A percentile compares a stretch with the other conserved stretches of the same genome.
Conservation (phyloP, 35 echinoderm and acorn worm genomes). For the Holothuria glaberrima region DNA sequence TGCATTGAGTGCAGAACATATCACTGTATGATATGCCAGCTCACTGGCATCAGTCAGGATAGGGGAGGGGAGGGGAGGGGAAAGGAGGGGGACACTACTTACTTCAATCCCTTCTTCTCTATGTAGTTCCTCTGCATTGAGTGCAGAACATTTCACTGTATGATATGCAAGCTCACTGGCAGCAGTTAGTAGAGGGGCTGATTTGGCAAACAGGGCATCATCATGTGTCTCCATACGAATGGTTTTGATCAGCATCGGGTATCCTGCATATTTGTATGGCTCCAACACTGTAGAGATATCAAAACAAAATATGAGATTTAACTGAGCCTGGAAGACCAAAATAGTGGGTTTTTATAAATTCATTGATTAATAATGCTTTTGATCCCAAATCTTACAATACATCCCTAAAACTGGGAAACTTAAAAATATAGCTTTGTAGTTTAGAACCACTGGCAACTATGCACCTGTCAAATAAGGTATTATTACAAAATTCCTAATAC, state of each 20-base stretch:
- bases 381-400: no score
- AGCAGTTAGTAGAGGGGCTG: slow-evolving; percentile 77
- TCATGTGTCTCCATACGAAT: slow-evolving; percentile 95
- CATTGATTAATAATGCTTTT: no score
- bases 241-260: slow-evolving; percentile 98
- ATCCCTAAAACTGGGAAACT: no score
- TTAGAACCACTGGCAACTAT: no score
- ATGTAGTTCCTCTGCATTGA: slow-evolving; percentile 85
- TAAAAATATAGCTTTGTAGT: no score
- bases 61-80: slow-evolving; percentile 75
- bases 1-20: slow-evolving; percentile 86
- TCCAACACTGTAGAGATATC: slow-evolving; percentile 66
- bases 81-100: slow-evolving; percentile 36
- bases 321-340: no score
- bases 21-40: slow-evolving; percentile 91
- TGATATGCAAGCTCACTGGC: slow-evolving; percentile 92
- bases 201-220: slow-evolving; percentile 77
- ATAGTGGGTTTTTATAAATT: no score
- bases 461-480: no score
- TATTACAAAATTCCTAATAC: no score
- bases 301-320: background rate
- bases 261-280: slow-evolving; percentile 99
- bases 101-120: slow-evolving; percentile 97
- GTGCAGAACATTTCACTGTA: slow-evolving; percentile 87
- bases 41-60: slow-evolving; percentile 76